phyloP scores from a whole-genome alignment of 2,797 vertebrate species.

The Gastrophryne carolinensis region DNA sequence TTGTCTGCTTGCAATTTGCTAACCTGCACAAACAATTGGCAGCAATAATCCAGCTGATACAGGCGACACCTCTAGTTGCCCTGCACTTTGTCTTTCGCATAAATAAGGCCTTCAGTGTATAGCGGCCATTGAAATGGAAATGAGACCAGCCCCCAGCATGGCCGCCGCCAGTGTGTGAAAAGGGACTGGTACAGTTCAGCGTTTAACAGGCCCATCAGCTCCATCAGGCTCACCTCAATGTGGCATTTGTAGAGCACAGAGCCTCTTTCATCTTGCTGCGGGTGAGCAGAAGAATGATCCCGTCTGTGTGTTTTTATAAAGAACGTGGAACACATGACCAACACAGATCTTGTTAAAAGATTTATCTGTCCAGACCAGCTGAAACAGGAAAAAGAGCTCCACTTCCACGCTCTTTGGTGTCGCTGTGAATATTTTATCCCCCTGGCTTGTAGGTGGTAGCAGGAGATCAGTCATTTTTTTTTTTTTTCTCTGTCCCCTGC shows the following conservation, averaged over 20 bases:
- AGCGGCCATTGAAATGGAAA: neutral
- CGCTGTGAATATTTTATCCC: constrained; percentile 31
- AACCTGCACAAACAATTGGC: too few species aligned
- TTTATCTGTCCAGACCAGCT: constrained; percentile 60
- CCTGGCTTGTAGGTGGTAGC: constrained; percentile 44
- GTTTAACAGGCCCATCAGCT: constrained; percentile 14
- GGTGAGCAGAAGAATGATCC: constrained; percentile 58
- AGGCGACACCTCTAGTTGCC: too few species aligned
- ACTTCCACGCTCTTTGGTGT: constrained; percentile 48
- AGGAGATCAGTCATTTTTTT: constrained; percentile 23
- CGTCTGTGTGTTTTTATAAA: constrained; percentile 60
- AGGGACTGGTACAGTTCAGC: neutral
- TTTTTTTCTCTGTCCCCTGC: constrained; percentile 47
- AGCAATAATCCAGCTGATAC: too few species aligned
- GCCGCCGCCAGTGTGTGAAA: neutral
- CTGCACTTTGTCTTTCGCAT: too few species aligned
- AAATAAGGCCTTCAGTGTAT: too few species aligned
- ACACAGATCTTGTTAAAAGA: constrained; percentile 61
- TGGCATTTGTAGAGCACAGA: constrained; percentile 57
- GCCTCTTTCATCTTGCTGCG: constrained; percentile 59
- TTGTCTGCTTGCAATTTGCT: too few species aligned
- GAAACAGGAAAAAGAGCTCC: constrained; percentile 54
- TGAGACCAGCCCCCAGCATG: neutral
- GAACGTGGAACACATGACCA: constrained; percentile 57
- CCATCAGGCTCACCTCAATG: constrained; percentile 48